phyloP scores from a whole-genome alignment of 2,888 invertebrate species.

The Andrena minutula region DNA sequence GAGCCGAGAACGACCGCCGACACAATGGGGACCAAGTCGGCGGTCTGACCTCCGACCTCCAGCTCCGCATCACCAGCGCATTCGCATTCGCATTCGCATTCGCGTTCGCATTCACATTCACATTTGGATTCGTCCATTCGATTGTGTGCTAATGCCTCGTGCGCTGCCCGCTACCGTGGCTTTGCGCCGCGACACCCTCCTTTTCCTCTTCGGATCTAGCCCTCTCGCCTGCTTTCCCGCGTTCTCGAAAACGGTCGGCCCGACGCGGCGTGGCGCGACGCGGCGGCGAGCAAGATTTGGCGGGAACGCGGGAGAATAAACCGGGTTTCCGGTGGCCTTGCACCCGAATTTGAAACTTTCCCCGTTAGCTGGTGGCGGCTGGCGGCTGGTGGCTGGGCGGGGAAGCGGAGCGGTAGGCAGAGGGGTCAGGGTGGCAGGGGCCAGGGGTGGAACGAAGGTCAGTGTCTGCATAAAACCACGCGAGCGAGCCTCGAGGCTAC shows the following conservation, averaged over 20 bases:
- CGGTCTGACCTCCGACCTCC: slow-evolving; percentile 83
- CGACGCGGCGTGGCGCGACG: background rate
- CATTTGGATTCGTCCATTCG: slow-evolving; percentile 82
- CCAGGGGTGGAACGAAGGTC: slow-evolving; percentile 81
- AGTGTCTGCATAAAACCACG: slow-evolving; percentile 85
- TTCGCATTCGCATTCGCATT: slow-evolving; percentile 81
- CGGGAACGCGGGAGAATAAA: slow-evolving; percentile 57
- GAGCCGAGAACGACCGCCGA: slow-evolving; percentile 80
- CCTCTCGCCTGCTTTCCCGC: slow-evolving; percentile 10
- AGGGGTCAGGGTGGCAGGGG: slow-evolving; percentile 56
- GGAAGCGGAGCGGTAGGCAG: slow-evolving; percentile 52
- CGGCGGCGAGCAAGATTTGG: background rate
- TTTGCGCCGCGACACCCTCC: slow-evolving; percentile 46
- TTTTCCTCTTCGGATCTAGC: slow-evolving; percentile 15
- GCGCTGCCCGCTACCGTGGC: slow-evolving; percentile 75
- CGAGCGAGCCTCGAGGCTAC: slow-evolving; percentile 79
- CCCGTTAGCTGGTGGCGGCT: slow-evolving; percentile 74
- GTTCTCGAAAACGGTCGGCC: background rate
- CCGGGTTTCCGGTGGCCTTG: slow-evolving; percentile 82
- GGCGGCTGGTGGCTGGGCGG: slow-evolving; percentile 38
- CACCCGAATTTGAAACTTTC: slow-evolving; percentile 84
- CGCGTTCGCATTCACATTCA: slow-evolving; percentile 77
- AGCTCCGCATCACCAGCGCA: slow-evolving; percentile 73
- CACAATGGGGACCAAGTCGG: slow-evolving; percentile 84
- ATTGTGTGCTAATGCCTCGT: slow-evolving; percentile 84